Conservation (phyloP, 1,140 invertebrate genomes). For the Papilio xuthus region DNA sequence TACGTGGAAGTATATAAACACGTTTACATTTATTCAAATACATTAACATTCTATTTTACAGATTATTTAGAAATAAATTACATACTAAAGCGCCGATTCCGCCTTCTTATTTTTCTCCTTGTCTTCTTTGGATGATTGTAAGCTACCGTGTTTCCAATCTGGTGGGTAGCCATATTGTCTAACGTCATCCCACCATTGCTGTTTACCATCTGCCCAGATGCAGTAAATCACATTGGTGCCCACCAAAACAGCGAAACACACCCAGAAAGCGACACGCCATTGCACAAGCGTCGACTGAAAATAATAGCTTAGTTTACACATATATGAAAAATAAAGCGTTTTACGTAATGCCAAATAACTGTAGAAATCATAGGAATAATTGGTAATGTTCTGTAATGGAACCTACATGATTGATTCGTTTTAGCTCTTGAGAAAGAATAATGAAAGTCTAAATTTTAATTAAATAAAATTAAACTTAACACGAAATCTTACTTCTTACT, state of each 20-base stretch:
- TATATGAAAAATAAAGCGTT: background rate
- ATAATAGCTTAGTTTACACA: conserved; percentile 44
- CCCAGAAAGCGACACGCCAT: conserved; percentile 93
- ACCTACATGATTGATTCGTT: too few species aligned
- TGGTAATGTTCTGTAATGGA: too few species aligned
- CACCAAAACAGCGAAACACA: conserved; percentile 87
- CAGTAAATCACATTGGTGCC: conserved; percentile 88
- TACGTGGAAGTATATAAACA: conserved; percentile 8
- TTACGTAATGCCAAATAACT: too few species aligned
- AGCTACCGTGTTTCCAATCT: conserved; percentile 69
- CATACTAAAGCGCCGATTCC: conserved; percentile 49
- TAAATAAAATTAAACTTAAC: too few species aligned
- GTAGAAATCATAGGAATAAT: too few species aligned
- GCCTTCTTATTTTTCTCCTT: conserved; percentile 68
- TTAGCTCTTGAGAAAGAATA: too few species aligned
- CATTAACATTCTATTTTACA: background rate
- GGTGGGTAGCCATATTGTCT: conserved; percentile 69
- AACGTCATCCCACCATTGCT: conserved; percentile 87
- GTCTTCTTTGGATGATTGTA: conserved; percentile 60
- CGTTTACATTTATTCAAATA: background rate
- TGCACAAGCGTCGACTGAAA: conserved; percentile 87
- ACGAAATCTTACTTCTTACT: too few species aligned
- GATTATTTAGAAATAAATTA: conserved; percentile 28
- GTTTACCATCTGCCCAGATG: conserved; percentile 86
- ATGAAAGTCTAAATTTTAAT: too few species aligned